Percentiles rank a stretch among this genome's conserved stretches.
These are phyloP conservation scores for Netelia inedita DNA, from an alignment of 2,888 invertebrate species.

Conservation along the genomic window DNA sequence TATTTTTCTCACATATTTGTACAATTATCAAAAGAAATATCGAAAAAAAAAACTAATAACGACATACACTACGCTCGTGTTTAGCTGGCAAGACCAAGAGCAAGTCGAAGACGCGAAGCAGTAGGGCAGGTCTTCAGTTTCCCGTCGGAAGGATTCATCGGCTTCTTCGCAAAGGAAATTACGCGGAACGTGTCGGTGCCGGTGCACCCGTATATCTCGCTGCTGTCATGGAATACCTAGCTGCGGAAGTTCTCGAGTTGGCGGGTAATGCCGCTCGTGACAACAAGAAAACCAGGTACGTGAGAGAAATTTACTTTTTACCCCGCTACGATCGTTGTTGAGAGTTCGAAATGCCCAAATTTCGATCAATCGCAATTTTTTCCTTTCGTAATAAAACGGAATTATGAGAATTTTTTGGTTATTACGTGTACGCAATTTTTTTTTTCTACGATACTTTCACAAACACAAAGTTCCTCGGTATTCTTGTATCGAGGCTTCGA, in stretches of 20 bases:
- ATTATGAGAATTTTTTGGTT: too few relatives aligned
- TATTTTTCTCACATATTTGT: neutral
- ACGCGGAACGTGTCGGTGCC: slow-evolving; percentile 87
- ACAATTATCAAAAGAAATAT: neutral
- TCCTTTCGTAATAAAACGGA: too few relatives aligned
- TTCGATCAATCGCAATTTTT: too few relatives aligned
- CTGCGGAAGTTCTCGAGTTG: slow-evolving; percentile 89
- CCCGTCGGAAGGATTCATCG: slow-evolving; percentile 88
- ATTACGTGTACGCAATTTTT: neutral
- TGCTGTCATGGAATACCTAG: slow-evolving; percentile 88
- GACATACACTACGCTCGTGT: neutral
- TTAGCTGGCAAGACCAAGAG: slow-evolving; percentile 78
- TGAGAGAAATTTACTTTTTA: slow-evolving; percentile 22
- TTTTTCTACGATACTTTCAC: neutral
- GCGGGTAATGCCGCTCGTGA: slow-evolving; percentile 88
- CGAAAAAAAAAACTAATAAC: neutral
- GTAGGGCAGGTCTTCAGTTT: slow-evolving; percentile 86
- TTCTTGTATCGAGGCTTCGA: too few relatives aligned
- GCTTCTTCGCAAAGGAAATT: slow-evolving; percentile 87
- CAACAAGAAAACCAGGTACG: slow-evolving; percentile 88
- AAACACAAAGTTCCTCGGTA: neutral
- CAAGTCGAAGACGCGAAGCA: slow-evolving; percentile 84
- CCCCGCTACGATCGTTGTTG: neutral
- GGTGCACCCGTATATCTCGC: slow-evolving; percentile 87
- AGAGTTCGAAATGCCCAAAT: neutral